phyloP scores from a whole-genome alignment of 2,888 invertebrate species.

The Cylloceria caligata region DNA sequence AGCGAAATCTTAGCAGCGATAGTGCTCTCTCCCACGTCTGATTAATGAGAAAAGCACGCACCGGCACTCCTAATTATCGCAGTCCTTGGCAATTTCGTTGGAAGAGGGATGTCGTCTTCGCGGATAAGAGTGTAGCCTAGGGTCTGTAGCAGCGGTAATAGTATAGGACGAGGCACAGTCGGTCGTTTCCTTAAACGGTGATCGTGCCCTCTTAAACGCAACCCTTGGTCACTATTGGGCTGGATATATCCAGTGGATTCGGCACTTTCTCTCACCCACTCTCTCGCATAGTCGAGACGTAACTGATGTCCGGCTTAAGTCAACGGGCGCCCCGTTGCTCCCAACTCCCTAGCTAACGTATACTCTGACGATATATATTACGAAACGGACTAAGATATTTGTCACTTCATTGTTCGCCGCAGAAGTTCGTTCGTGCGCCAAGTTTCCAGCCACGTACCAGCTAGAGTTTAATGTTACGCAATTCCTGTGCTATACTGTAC shows the following conservation, averaged over 20 bases:
- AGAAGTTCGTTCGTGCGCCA: conserved; percentile 64
- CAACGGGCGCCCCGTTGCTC: conserved; percentile 69
- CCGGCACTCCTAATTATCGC: conserved; percentile 67
- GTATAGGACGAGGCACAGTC: conserved; percentile 54
- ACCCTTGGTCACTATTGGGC: conserved; percentile 66
- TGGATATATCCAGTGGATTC: conserved; percentile 55
- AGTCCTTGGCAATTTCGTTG: conserved; percentile 64
- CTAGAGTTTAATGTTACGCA: conserved; percentile 83
- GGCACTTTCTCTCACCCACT: conserved; percentile 58
- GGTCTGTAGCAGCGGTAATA: conserved; percentile 40
- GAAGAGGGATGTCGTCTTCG: conserved; percentile 28
- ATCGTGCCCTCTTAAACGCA: conserved; percentile 67
- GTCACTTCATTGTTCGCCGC: conserved; percentile 83
- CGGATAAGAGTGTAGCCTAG: conserved; percentile 34
- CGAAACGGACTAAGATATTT: conserved; percentile 79
- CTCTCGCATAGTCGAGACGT: conserved; percentile 55
- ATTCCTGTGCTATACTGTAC: conserved; percentile 76
- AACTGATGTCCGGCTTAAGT: conserved; percentile 81
- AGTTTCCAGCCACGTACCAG: conserved; percentile 75
- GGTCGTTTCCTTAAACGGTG: conserved; percentile 68
- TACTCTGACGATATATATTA: conserved; percentile 44
- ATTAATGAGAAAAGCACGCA: conserved; percentile 66
- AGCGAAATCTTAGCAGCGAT: conserved; percentile 52
- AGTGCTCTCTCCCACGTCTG: conserved; percentile 54
- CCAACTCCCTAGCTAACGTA: conserved; percentile 22